Conservation (phyloP, 1,140 invertebrate genomes). For the Spodoptera litura region DNA sequence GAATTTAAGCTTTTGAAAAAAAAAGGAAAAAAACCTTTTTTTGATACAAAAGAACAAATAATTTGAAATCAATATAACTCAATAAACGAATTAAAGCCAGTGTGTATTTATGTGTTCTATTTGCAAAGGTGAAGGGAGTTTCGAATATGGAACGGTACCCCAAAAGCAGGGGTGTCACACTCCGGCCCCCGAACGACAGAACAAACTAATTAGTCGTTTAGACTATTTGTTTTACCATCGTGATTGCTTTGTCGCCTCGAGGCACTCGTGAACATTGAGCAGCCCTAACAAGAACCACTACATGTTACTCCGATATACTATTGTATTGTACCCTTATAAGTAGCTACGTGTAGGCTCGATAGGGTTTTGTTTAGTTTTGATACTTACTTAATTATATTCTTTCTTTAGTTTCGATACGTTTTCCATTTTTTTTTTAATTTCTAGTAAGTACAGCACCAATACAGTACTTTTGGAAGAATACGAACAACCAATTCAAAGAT, state of each 20-base stretch:
- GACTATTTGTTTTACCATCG: constrained; percentile 74
- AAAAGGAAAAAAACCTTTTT: too few relatives aligned
- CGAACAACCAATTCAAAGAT: too few relatives aligned
- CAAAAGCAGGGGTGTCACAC: constrained; percentile 46
- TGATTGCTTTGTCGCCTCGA: constrained; percentile 73
- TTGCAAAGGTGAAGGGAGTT: neutral
- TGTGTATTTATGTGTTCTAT: neutral
- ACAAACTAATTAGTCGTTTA: constrained; percentile 82
- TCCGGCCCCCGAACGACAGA: constrained; percentile 60
- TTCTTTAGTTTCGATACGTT: too few relatives aligned
- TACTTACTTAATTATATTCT: too few relatives aligned
- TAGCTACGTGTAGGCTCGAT: neutral
- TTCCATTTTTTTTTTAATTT: too few relatives aligned
- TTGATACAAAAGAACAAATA: too few relatives aligned
- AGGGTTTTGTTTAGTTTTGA: too few relatives aligned
- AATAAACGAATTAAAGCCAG: constrained; percentile 15
- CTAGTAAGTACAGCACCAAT: too few relatives aligned
- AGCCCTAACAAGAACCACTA: constrained; percentile 50
- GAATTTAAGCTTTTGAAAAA: too few relatives aligned
- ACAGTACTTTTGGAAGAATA: too few relatives aligned
- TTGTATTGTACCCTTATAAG: constrained; percentile 13
- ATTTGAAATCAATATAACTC: neutral
- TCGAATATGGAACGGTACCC: neutral
- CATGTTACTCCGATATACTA: constrained; percentile 47
- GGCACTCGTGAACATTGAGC: constrained; percentile 53